Conservation (phyloP, 1,140 invertebrate species). For the Mylabris phalerata region DNA sequence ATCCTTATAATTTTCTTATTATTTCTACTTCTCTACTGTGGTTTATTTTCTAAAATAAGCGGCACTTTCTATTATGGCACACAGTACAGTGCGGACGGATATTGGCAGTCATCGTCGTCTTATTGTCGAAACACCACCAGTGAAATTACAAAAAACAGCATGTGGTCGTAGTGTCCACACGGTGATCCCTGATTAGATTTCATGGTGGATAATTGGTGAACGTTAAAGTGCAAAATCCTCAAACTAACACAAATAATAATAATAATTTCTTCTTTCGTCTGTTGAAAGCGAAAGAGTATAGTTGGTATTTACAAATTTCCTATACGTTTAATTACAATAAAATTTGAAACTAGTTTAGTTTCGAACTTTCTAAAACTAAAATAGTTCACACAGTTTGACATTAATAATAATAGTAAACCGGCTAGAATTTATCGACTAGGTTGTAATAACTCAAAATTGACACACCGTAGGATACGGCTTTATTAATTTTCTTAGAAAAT, state of each 20-base stretch:
- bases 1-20: no score
- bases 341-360: no score
- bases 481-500: constrained; percentile 12
- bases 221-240: constrained; percentile 6
- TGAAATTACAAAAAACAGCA: constrained; percentile 12
- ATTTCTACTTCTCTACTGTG: no score
- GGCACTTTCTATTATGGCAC: no score
- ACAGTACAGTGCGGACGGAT: no score
- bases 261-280: not conserved
- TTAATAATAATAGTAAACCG: constrained; percentile 2
- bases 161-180: constrained; percentile 9
- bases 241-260: not conserved
- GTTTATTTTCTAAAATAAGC: no score
- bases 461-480: constrained; percentile 5
- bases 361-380: not conserved
- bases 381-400: not conserved
- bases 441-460: constrained; percentile 9
- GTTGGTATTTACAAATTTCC: no score
- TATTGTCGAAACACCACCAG: not conserved
- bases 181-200: constrained; percentile 18
- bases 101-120: no score
- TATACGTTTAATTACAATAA: no score
- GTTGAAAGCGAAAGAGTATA: not conserved
- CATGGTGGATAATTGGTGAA: constrained; percentile 7
- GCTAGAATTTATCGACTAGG: constrained; percentile 2